Percentiles rank a stretch among this genome's conserved stretches.
Evolutionary conservation across 2,797 vertebrate species (phyloP).

Genomic region (Kryptolebias ocellatus): DNA sequence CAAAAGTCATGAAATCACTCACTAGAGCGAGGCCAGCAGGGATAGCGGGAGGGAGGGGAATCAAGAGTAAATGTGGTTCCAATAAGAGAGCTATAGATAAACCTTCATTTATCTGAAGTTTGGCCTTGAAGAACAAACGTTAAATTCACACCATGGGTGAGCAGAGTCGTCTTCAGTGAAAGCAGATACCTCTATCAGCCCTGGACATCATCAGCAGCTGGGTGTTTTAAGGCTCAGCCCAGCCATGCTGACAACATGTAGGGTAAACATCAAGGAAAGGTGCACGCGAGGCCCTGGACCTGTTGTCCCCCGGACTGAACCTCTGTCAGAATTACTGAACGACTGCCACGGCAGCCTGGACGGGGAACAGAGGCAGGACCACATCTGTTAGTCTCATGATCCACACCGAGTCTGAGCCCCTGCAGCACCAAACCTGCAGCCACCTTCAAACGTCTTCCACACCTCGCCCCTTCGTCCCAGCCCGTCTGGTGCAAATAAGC

Average conservation of each 20-base stretch:
- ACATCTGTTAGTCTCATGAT: conserved; percentile 80
- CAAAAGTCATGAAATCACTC: conserved; percentile 83
- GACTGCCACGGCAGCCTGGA: conserved; percentile 70
- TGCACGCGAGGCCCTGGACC: conserved; percentile 66
- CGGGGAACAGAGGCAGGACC: conserved; percentile 66
- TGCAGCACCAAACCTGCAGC: conserved; percentile 49
- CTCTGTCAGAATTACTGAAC: conserved; percentile 66
- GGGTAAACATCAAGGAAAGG: conserved; percentile 70
- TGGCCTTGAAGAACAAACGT: conserved; percentile 68
- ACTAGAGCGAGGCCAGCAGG: conserved; percentile 37
- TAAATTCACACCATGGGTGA: conserved; percentile 79
- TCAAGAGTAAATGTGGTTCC: conserved; percentile 75
- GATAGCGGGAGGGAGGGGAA: conserved; percentile 48
- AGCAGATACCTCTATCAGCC: conserved; percentile 72
- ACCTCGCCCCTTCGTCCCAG: conserved; percentile 43
- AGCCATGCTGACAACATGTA: conserved; percentile 68
- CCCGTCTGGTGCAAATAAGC: conserved; percentile 43
- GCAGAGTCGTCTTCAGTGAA: conserved; percentile 73
- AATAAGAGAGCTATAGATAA: conserved; percentile 83
- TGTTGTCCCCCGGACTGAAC: conserved; percentile 54
- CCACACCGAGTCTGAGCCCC: conserved; percentile 44
- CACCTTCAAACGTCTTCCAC: conserved; percentile 52
- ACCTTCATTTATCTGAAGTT: conserved; percentile 71
- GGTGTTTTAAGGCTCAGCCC: conserved; percentile 71
- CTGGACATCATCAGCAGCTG: conserved; percentile 73